A percentile compares a stretch with the other conserved stretches of the same genome.
Conservation (phyloP, 2,888 invertebrate species). For the Drosophila leonis region DNA sequence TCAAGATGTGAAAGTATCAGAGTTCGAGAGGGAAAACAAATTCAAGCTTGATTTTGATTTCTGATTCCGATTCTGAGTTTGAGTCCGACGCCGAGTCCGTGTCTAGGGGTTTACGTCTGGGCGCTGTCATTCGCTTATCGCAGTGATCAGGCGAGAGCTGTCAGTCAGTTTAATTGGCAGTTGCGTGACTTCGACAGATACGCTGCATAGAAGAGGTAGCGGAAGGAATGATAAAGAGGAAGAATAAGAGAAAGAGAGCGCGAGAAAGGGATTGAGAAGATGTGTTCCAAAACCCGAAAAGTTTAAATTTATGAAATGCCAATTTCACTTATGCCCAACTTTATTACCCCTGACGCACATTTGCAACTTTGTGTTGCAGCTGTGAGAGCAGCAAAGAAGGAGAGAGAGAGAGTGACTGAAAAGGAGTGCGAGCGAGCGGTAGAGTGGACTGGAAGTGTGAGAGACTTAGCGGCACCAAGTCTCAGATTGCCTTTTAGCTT, state of each 20-base stretch:
- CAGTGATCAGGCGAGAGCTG: constrained; percentile 28
- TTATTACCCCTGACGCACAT: constrained; percentile 84
- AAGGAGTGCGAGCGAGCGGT: neutral
- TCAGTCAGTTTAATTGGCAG: constrained; percentile 53
- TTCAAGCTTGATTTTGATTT: neutral
- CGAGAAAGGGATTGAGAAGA: neutral
- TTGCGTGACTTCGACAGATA: constrained; percentile 26
- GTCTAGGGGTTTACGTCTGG: neutral
- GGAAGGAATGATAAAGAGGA: neutral
- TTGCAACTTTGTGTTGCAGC: constrained; percentile 83
- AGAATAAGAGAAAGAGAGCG: too few relatives aligned
- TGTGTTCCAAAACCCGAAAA: constrained; percentile 46
- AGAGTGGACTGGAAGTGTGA: constrained; percentile 9
- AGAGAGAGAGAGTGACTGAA: neutral
- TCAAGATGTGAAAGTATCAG: constrained; percentile 6
- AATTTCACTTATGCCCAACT: constrained; percentile 83
- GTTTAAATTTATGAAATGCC: constrained; percentile 80
- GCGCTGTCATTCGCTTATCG: constrained; percentile 32
- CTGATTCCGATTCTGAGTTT: neutral
- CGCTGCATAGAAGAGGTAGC: constrained; percentile 6
- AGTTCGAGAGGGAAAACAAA: neutral
- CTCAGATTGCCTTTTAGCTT: constrained; percentile 80
- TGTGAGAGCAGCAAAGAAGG: constrained; percentile 13
- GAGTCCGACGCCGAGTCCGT: neutral
- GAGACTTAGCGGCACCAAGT: constrained; percentile 42